Percentiles rank a stretch among this genome's conserved stretches.
Evolutionary conservation across 2,797 vertebrate genomes (phyloP).

Genomic region (Notamacropus eugenii): DNA sequence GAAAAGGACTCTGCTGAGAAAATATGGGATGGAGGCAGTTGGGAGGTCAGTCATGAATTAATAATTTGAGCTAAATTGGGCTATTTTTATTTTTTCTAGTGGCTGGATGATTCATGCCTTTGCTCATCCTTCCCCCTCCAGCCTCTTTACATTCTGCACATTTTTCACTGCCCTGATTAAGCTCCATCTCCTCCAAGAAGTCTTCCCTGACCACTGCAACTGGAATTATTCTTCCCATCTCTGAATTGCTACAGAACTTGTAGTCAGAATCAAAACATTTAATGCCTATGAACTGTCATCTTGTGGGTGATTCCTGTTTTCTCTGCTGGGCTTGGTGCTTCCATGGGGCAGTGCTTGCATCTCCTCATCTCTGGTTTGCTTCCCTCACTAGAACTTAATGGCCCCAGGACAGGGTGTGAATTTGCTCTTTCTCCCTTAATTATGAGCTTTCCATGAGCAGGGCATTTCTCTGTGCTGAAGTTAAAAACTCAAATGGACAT

Average conservation of each 20-base stretch:
- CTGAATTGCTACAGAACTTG: neutral
- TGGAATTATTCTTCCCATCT: neutral
- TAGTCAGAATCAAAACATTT: neutral
- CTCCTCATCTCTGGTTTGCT: neutral
- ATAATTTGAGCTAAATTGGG: neutral
- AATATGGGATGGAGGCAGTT: neutral
- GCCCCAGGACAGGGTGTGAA: neutral
- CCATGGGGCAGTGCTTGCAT: neutral
- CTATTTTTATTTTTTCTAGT: neutral
- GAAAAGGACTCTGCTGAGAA: neutral
- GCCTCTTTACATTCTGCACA: neutral
- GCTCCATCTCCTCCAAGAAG: neutral
- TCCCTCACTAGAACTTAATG: neutral
- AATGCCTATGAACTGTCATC: neutral
- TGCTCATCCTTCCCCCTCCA: neutral
- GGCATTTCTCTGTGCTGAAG: neutral
- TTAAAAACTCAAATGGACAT: neutral
- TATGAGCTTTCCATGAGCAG: neutral
- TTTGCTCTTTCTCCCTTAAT: neutral
- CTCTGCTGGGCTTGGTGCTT: neutral
- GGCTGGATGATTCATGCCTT: neutral
- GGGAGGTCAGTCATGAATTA: neutral
- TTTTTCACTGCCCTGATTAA: neutral
- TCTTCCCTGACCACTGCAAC: neutral
- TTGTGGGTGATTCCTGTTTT: neutral